Evolutionary conservation across 1,140 invertebrate species (phyloP).

Genomic region (Spodoptera litura): DNA sequence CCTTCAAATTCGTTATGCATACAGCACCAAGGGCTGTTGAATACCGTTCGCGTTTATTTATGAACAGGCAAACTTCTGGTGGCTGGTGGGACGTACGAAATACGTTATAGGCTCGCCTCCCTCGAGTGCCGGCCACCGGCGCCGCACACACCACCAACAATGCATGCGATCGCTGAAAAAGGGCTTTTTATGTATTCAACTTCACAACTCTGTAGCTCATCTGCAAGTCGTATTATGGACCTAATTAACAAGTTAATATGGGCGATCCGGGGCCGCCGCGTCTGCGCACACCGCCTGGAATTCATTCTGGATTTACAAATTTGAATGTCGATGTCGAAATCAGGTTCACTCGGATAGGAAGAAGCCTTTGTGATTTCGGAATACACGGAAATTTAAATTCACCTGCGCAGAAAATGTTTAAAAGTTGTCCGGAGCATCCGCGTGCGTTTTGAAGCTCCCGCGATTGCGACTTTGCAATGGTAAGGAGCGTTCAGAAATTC

Average conservation of each 20-base stretch:
- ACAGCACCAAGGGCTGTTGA: conserved; percentile 87
- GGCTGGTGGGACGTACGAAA: conserved; percentile 87
- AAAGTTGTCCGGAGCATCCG: conserved; percentile 60
- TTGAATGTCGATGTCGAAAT: conserved; percentile 44
- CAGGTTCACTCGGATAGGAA: conserved; percentile 47
- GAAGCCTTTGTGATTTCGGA: conserved; percentile 49
- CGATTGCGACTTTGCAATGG: conserved; percentile 85
- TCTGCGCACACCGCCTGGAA: conserved; percentile 70
- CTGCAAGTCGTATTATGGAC: conserved; percentile 95
- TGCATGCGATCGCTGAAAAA: conserved; percentile 87
- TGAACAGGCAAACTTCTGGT: conserved; percentile 87
- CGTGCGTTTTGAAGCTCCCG: conserved; percentile 63
- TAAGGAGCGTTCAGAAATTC: conserved; percentile 87
- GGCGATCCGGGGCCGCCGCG: conserved; percentile 84
- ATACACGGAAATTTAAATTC: conserved; percentile 63
- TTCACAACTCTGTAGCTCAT: conserved; percentile 90
- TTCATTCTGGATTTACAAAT: conserved; percentile 47
- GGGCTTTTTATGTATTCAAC: conserved; percentile 87
- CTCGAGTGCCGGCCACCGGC: conserved; percentile 72
- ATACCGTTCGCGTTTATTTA: conserved; percentile 87
- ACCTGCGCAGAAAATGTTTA: conserved; percentile 67
- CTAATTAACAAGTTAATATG: conserved; percentile 96
- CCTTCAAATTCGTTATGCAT: conserved; percentile 87
- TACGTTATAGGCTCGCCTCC: conserved; percentile 88
- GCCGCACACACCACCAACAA: conserved; percentile 85